Base-by-base conservation (phyloP, 2,888 invertebrate genomes). In the Lasioglossum zephyrum region DNA sequence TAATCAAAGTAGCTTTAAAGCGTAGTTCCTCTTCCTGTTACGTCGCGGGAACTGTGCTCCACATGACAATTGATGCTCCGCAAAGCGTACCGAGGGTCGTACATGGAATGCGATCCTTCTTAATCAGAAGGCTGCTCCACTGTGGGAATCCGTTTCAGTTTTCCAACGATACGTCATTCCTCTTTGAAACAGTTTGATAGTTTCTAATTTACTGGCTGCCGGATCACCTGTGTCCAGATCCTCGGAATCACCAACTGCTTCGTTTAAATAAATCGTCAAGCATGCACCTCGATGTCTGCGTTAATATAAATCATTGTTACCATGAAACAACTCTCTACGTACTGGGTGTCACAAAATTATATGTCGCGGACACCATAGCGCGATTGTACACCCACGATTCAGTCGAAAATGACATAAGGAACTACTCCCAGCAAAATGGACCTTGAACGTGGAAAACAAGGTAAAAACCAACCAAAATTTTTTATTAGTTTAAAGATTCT, bases 21-120 rank as follows among this genome's bases (percentile, higher is more conserved):
- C 86, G 86, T 86, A 85, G 79, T 86, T 86, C 86, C 85, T 85
- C 47, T 86, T 86, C 85, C 86, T 85, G 86, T 86, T 81, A 85
- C 81, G 76, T 76, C 73, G 60, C 81, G 86, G 85, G 78, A 86
- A 81, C 81, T 73, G 78, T 78, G 77, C 31, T 79, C 77, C 76
- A 70, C 86, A 85, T 49, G 86, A 82, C 82, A 82, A 85, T 86
- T 75, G 79, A 82, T 73, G 86, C 63, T 74, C 73, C 79, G 75
- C 76, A 81, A 81, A 86, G 78, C 86, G 79, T 85, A 77, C 81
- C 73, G 66, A 63, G 49, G 70, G 73, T 77, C 83, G 77, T 77
- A 47, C 69, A 39, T 77, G 36, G 47, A 72, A 76, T 39, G 66
- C 44, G 70, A 75, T 84, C 70, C 75, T 79, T 63, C 63, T 47